These are phyloP conservation scores for Rambutsinella grinnellia DNA, from an alignment of 2,888 invertebrate genomes.

Conservation along the genomic window DNA sequence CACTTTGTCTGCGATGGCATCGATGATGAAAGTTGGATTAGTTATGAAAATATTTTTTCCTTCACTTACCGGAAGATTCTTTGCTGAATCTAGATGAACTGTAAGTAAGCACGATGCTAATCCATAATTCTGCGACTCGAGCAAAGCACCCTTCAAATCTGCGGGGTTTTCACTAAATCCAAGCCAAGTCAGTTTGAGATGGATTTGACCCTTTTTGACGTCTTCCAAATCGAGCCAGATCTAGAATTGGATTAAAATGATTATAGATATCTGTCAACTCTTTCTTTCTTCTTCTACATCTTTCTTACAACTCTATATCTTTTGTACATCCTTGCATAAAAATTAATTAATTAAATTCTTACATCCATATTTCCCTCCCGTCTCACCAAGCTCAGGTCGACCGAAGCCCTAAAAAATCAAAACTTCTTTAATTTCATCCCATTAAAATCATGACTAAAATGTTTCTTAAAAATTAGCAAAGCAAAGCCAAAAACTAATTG, in stretches of 20 bases:
- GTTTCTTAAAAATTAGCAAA: too few relatives aligned
- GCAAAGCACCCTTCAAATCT: constrained; percentile 59
- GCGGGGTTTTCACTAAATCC: constrained; percentile 62
- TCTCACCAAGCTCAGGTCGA: constrained; percentile 63
- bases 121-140: constrained; percentile 67
- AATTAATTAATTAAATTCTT: background rate
- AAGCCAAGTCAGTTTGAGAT: constrained; percentile 91
- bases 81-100: constrained; percentile 92
- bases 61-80: constrained; percentile 86
- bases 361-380: constrained; percentile 65
- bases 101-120: constrained; percentile 75
- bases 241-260: too few relatives aligned
- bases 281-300: too few relatives aligned
- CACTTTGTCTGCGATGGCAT: too few relatives aligned
- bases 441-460: too few relatives aligned
- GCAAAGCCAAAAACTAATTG: too few relatives aligned
- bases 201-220: constrained; percentile 94
- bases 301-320: too few relatives aligned
- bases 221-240: constrained; percentile 96
- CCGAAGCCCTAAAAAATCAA: constrained; percentile 54
- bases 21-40: too few relatives aligned
- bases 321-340: background rate
- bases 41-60: too few relatives aligned
- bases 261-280: too few relatives aligned
- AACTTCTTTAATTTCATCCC: too few relatives aligned